Evolutionary conservation across 2,113 vertebrate genomes (phyloP).

Genomic region (Eublepharis macularius): DNA sequence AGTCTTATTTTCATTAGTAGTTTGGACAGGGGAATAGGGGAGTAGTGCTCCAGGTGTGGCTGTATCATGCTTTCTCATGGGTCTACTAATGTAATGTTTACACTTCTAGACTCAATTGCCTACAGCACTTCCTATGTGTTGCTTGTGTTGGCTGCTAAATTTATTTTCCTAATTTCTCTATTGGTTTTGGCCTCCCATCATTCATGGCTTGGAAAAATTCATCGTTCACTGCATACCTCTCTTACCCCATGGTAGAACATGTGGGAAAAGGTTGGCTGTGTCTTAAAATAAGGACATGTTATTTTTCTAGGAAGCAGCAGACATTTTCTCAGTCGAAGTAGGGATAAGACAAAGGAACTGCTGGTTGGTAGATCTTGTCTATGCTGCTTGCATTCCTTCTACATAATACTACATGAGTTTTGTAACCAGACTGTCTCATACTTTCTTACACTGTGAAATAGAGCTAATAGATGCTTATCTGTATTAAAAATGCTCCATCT

Average conservation of each 20-base stretch:
- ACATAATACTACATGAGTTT: slow-evolving; percentile 20
- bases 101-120: slow-evolving; percentile 78
- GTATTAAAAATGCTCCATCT: neutral
- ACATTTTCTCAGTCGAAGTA: slow-evolving; percentile 27
- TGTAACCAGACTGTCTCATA: neutral
- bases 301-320: slow-evolving; percentile 36
- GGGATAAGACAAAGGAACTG: slow-evolving; percentile 16
- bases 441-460: slow-evolving; percentile 41
- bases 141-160: slow-evolving; percentile 83
- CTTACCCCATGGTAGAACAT: slow-evolving; percentile 51
- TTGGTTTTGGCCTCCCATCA: slow-evolving; percentile 83
- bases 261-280: slow-evolving; percentile 55
- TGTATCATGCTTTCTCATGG: slow-evolving; percentile 72
- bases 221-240: slow-evolving; percentile 42
- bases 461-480: neutral
- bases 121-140: slow-evolving; percentile 85
- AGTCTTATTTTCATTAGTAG: slow-evolving; percentile 67
- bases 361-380: slow-evolving; percentile 11
- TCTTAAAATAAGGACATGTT: slow-evolving; percentile 41
- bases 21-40: slow-evolving; percentile 65
- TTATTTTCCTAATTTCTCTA: slow-evolving; percentile 83
- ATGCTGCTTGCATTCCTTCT: slow-evolving; percentile 21
- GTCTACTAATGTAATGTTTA: slow-evolving; percentile 79
- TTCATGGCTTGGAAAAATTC: slow-evolving; percentile 76
- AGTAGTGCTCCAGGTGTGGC: slow-evolving; percentile 79